Conservation (phyloP, 2,797 vertebrate genomes). For the Pangasius djambal region DNA sequence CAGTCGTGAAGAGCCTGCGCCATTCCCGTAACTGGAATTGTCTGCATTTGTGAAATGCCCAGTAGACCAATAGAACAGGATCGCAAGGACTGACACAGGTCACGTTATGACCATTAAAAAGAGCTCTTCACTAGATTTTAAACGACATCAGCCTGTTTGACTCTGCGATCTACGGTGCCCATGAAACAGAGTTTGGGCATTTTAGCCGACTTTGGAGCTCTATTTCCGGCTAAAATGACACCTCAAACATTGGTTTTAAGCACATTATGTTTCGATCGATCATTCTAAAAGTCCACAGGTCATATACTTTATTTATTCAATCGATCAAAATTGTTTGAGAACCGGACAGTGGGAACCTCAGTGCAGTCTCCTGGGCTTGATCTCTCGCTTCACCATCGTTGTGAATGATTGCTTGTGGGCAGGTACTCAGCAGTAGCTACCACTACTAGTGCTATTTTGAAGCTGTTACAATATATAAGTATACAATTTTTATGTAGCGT, state of each 20-base stretch:
- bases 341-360: background rate
- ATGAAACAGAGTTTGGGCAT: background rate
- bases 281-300: background rate
- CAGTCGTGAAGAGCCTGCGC: background rate
- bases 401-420: background rate
- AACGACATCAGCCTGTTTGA: background rate
- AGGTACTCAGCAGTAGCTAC: background rate
- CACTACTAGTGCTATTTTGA: background rate
- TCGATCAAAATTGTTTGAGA: background rate
- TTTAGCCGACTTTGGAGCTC: background rate
- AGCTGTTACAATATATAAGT: background rate
- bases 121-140: background rate
- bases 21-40: background rate
- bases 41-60: background rate
- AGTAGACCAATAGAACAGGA: background rate
- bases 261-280: background rate
- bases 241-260: background rate
- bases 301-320: background rate
- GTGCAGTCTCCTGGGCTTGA: background rate
- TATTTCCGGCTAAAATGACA: background rate
- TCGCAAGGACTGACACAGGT: background rate
- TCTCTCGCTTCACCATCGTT: background rate
- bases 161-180: background rate
- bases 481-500: background rate
- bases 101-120: background rate